Evolutionary conservation across 2,888 invertebrate species (phyloP).

Genomic region (Drosophila mimica): DNA sequence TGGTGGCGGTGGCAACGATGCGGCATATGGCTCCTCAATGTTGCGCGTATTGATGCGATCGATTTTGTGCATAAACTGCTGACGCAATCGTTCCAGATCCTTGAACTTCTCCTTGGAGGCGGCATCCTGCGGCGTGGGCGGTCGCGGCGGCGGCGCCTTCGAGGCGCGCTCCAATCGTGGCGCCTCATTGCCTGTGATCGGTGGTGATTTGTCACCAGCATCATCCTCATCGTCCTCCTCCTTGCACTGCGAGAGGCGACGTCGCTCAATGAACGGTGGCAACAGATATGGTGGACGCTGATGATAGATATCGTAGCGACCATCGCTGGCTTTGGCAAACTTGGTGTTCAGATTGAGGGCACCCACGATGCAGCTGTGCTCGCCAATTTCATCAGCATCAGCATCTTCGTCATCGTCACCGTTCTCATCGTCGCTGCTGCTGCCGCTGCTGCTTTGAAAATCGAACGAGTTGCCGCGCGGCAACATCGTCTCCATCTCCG

Average conservation of each 20-base stretch:
- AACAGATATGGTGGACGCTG: slow-evolving; percentile 82
- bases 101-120: slow-evolving; percentile 82
- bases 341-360: slow-evolving; percentile 54
- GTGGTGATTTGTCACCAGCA: slow-evolving; percentile 74
- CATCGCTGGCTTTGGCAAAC: slow-evolving; percentile 58
- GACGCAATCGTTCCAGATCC: slow-evolving; percentile 81
- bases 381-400: slow-evolving; percentile 40
- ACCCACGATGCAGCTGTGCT: slow-evolving; percentile 41
- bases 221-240: slow-evolving; percentile 93
- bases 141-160: slow-evolving; percentile 79
- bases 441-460: slow-evolving; percentile 77
- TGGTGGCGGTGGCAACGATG: slow-evolving; percentile 70
- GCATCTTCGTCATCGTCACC: slow-evolving; percentile 50
- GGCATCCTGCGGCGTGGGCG: slow-evolving; percentile 76
- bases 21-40: slow-evolving; percentile 76
- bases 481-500: slow-evolving; percentile 60
- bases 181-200: slow-evolving; percentile 50
- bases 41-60: slow-evolving; percentile 83
- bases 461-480: slow-evolving; percentile 77
- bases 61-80: slow-evolving; percentile 84
- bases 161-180: slow-evolving; percentile 55
- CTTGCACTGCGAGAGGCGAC: slow-evolving; percentile 92
- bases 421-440: slow-evolving; percentile 67
- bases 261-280: slow-evolving; percentile 87
- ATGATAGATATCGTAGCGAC: slow-evolving; percentile 71